Base-by-base conservation (phyloP, 2,113 vertebrate species). In the Rana temporaria region DNA sequence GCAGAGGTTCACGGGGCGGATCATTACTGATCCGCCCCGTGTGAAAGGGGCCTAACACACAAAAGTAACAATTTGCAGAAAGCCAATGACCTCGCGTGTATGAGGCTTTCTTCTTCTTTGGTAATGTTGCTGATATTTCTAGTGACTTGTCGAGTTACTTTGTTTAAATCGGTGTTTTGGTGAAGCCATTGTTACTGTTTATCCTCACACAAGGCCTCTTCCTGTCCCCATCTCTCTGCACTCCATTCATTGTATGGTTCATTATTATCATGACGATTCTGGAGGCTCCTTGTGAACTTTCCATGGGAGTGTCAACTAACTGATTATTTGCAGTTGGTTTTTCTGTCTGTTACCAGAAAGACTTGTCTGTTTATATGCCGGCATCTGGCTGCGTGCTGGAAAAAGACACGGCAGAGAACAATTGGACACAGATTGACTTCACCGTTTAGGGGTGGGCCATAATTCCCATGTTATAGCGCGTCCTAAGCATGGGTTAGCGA, bases 271-370 rank as follows among this genome's bases (percentile, higher is more conserved):
- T 66, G 22, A 84, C 4, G 1, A 73, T 67, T 84, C 84, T 89
- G 89, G 73, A 72, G 76, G 15, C 6, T 88, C 86, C 88, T 78
- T 0, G 2, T 86, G 85, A 77, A 81, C 87, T 91, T 93, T 91
- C 91, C 89, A 53, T 85, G 79, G 75, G 67, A 88, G 81, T 32
- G 15, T 88, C 86, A 81, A 19, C 52, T 75, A 82, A 60, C 70
- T 18, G 60, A 83, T 83, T 64, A 26, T 81, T 83, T 84, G 81
- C 1, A 85, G 85, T 85, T 26, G 80, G 84, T 87, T 86, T 89
- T 90, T 88, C 88, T 86, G 87, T 70, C 87, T 90, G 87, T 87
- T 53, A 85, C 88, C 75, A 4, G 84, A 88, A 90, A 64, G 79
- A 42, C 66, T 26, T 17, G 19, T 79, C 73, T 86, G 80, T 85